Percentiles rank a stretch among this genome's conserved stretches.
phyloP scores from a whole-genome alignment of 2,797 vertebrate species.

The Phalloptychus januarius region DNA sequence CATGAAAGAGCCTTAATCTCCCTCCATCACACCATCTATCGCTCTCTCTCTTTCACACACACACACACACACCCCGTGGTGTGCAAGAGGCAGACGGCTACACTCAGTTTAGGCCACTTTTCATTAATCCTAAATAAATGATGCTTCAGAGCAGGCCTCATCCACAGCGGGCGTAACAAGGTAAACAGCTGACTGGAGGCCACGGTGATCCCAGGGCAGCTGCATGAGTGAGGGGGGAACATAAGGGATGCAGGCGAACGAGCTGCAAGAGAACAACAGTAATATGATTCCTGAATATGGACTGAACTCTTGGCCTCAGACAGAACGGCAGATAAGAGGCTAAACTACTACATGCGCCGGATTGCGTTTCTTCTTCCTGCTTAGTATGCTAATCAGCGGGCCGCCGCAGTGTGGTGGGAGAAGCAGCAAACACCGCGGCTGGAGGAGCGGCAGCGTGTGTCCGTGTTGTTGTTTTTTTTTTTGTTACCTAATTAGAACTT shows the following conservation, averaged over 20 bases:
- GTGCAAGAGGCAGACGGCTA: constrained; percentile 25
- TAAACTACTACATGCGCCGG: constrained; percentile 17
- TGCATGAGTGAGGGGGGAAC: constrained; percentile 32
- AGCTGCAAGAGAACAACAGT: constrained; percentile 50
- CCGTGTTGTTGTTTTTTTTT: background rate
- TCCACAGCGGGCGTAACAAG: constrained; percentile 49
- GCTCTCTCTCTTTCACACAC: background rate
- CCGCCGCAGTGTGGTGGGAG: constrained; percentile 27
- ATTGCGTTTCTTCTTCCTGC: constrained; percentile 25
- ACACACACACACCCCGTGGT: too few species aligned
- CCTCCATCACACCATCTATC: constrained; percentile 40
- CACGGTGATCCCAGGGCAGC: constrained; percentile 51
- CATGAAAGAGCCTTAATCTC: constrained; percentile 67
- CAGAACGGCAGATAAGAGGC: constrained; percentile 46
- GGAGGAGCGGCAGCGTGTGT: constrained; percentile 1
- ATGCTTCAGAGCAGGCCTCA: constrained; percentile 52
- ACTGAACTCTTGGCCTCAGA: constrained; percentile 58
- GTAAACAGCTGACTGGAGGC: constrained; percentile 53
- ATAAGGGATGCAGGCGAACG: constrained; percentile 44
- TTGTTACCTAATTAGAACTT: constrained; percentile 1
- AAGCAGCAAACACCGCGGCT: constrained; percentile 7
- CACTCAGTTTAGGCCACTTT: constrained; percentile 62
- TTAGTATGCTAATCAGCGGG: constrained; percentile 35
- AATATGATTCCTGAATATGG: constrained; percentile 58
- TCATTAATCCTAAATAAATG: constrained; percentile 75